A percentile compares a stretch with the other conserved stretches of the same genome.
Conservation (phyloP, 2,888 invertebrate species). For the Arctia plantaginis region DNA sequence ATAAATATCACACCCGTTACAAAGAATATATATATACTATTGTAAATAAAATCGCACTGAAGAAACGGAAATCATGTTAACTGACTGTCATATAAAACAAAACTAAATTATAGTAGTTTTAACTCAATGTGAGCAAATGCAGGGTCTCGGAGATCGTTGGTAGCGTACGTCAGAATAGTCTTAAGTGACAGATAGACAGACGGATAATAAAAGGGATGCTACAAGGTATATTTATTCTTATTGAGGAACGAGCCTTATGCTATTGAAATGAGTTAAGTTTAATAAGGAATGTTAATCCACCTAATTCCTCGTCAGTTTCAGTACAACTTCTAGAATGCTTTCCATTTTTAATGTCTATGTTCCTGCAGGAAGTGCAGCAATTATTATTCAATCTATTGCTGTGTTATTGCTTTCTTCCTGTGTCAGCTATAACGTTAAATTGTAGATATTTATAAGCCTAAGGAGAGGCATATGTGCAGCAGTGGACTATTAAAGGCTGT, state of each 20-base stretch:
- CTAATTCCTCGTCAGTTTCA: slow-evolving; percentile 23
- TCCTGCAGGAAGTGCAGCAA: slow-evolving; percentile 44
- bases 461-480: too few species aligned
- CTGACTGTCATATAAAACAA: neutral
- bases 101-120: neutral
- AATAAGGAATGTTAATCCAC: neutral
- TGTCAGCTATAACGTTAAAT: slow-evolving; percentile 29
- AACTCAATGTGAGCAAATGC: neutral
- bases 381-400: slow-evolving; percentile 57
- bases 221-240: neutral
- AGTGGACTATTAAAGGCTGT: too few species aligned
- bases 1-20: neutral
- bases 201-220: neutral
- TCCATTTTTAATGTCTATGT: slow-evolving; percentile 37
- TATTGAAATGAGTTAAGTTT: neutral
- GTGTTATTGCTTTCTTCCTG: slow-evolving; percentile 64
- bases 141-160: neutral
- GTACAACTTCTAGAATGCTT: slow-evolving; percentile 28
- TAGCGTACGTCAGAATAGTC: neutral
- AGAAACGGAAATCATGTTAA: neutral
- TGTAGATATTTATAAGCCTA: neutral
- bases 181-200: neutral
- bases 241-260: neutral
- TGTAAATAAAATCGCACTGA: neutral
- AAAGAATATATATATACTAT: too few species aligned